A percentile compares a stretch with the other conserved stretches of the same genome.
phyloP scores from a whole-genome alignment of 2,113 vertebrate genomes.

The Alaudala cheleensis region DNA sequence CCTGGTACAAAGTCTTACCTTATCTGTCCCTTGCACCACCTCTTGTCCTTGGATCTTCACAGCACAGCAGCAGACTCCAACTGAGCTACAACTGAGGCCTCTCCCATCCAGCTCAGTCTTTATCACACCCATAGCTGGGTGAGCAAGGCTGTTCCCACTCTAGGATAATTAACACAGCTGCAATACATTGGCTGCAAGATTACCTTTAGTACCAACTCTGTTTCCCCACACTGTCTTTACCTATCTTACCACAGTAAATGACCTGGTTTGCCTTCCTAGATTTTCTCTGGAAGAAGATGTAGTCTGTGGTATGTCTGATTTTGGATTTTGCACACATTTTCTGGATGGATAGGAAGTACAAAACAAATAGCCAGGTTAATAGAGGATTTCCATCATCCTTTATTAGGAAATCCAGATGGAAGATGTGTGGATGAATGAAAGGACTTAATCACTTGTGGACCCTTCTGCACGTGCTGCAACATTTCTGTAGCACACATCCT shows the following conservation, averaged over 20 bases:
- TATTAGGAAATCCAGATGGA: neutral
- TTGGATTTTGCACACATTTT: neutral
- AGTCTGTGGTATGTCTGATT: neutral
- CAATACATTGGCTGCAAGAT: no score
- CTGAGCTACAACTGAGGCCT: no score
- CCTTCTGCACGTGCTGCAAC: neutral
- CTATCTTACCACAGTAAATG: neutral
- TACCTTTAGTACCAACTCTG: no score
- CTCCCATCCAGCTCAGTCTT: no score
- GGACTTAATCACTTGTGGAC: fast-evolving
- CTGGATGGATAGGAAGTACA: neutral
- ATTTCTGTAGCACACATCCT: neutral
- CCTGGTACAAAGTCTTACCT: no score
- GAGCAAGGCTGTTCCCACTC: no score
- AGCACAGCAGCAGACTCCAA: no score
- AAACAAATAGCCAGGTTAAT: neutral
- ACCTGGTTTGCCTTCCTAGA: neutral
- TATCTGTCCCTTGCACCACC: no score
- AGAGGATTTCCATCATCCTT: neutral
- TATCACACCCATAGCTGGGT: no score
- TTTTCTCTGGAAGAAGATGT: neutral
- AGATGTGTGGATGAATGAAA: neutral
- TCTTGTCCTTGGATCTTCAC: no score
- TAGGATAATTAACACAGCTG: no score
- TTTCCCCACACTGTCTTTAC: no score